Base-by-base conservation (phyloP, 1,140 invertebrate species). In the Trichomalopsis sarcophagae region DNA sequence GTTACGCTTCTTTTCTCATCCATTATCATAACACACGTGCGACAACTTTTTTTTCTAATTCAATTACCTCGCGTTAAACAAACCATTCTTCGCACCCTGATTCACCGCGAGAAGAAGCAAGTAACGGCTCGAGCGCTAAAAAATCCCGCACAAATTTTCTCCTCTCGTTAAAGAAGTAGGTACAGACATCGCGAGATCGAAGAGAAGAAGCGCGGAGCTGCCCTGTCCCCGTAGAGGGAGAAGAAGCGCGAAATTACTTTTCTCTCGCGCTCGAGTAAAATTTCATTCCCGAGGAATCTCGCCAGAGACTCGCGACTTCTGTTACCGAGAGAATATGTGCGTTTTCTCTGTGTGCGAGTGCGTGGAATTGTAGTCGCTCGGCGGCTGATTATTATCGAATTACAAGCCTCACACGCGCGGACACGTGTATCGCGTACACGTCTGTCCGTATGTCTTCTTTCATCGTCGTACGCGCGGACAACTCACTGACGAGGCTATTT, bases 331-430 rank as follows among this genome's bases (percentile, higher is more conserved):
- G 75, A 27, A 30, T 27, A 27, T 76, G 2, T 55, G 33, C 44
- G 44, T 40, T 62, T 27, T 62, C 23, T 23, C 0, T 76, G 6
- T 76, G 10, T 77, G 7, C 0, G n/a, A 23, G 2, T 10, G 50
- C 17, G 36, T n/a, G 36, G 13, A 30, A 27, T 44, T 69, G 33
- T 69, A 44, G 36, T 40, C 47, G 55, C 21, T 62, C 73, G 30
- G 44, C 73, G 30, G 44, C 23, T 50, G 69, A 81, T 81, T 81
- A 81, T 55, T 81, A 81, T 81, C 44, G 69, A 81, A 74, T 81
- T 81, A 81, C 47, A 33, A 47, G 75, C 55, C 47, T 50, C 47
- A 50, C 47, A 14, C 17, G 36, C 75, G 75, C 44, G 75, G 75
- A n/a, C 44, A 50, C 75, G 27, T 62, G 55, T 62, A 50, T 50